A percentile compares a stretch with the other conserved stretches of the same genome.
Conservation (phyloP, 2,113 vertebrate species). For the Origma solitaria region DNA sequence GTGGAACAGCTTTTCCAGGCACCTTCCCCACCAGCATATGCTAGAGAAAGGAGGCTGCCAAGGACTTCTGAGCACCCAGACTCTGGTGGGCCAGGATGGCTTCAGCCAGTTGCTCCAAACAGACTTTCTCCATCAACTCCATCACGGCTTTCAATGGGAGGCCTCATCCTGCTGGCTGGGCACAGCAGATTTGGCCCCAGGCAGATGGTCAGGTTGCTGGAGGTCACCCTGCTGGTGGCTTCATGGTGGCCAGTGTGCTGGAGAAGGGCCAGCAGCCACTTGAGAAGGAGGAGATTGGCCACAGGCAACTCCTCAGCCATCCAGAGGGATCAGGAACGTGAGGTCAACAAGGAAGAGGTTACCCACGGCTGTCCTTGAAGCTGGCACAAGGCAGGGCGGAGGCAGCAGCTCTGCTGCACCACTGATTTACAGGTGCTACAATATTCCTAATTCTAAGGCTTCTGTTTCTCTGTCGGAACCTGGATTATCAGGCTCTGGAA, state of each 20-base stretch:
- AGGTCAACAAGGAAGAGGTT: neutral
- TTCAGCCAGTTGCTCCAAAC: neutral
- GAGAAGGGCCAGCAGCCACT: neutral
- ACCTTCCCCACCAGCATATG: too few species aligned
- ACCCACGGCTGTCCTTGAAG: rapidly evolving
- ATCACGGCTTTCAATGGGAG: neutral
- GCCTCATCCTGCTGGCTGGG: neutral
- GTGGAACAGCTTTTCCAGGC: neutral
- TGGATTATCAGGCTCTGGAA: neutral
- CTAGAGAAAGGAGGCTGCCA: neutral
- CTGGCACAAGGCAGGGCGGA: too few species aligned
- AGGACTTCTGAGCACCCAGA: neutral
- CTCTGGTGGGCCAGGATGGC: neutral
- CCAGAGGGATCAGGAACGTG: too few species aligned
- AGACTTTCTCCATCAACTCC: neutral
- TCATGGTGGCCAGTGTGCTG: neutral
- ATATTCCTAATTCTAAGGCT: neutral
- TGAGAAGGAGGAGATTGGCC: neutral
- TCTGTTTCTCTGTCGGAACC: neutral
- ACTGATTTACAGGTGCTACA: neutral
- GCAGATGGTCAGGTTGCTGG: too few species aligned
- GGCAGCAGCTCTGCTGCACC: neutral
- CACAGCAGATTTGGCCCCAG: neutral
- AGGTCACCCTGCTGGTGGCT: neutral
- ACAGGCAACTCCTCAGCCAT: neutral